Base-by-base conservation (phyloP, 2,113 vertebrate genomes). In the Melanotaenia duboulayi region DNA sequence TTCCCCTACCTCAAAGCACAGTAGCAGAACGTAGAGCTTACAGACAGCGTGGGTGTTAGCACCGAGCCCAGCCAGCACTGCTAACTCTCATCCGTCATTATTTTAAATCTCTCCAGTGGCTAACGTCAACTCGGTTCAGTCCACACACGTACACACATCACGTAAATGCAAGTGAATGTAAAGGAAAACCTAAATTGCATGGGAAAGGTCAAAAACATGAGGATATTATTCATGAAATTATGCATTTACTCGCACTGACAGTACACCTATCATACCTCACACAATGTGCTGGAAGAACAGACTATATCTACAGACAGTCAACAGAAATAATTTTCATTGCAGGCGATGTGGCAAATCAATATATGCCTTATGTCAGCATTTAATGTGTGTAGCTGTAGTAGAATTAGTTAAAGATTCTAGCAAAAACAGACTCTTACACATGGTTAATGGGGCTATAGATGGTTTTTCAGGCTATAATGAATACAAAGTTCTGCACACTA, bases 11-110 rank as follows among this genome's bases (percentile, higher is more conserved):
- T 78, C 54, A 65, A 56, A 76, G 87, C 64, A 40, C 56, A 62
- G 74, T 70, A 82, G 79, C 67, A 52, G 60, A 62, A 63, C 74
- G 80, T 67, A 44, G 55, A 84, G 87, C 85, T 85, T 74, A 49
- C 82, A 89, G 85, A 89, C 80, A 49, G 86, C 59, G 87, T 87
- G 87, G 83, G 87, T 63, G 85, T 90, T 51, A 66, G 48, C 68
- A 22, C 57, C 20, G 65, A 74, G 73, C 82, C 73, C 78, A 48
- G 66, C 70, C 69, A 70, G 67, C 32, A 55, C 46, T 52, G 20
- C 42, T 7, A 37, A 61, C 81, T 50, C 71, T 70, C 48, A 70
- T 58, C 59, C 70, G 63, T 70, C 66, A 68, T 76, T 7, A 35
- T 35, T 7, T 7, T n/a, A 39, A 28, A 65, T 55, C 44, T 35